Evolutionary conservation across 2,888 invertebrate species (phyloP).

Genomic region (Rhabditophanes sp.): DNA sequence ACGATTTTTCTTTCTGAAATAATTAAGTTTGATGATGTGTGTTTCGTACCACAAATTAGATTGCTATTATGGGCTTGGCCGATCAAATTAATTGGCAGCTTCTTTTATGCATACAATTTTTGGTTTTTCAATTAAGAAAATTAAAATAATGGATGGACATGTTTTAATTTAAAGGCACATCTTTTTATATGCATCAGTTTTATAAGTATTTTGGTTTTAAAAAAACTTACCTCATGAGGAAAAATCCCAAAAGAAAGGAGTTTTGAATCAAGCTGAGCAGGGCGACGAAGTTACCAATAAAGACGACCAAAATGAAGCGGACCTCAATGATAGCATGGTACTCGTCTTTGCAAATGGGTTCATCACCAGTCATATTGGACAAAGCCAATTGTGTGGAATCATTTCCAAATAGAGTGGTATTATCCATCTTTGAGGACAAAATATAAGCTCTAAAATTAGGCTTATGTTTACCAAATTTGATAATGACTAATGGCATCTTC

Average conservation of each 20-base stretch:
- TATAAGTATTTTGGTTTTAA: background rate
- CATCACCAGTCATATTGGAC: too few relatives aligned
- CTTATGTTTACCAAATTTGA: too few relatives aligned
- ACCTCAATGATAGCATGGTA: constrained; percentile 6
- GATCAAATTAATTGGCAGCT: background rate
- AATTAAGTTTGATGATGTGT: background rate
- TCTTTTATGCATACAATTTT: background rate
- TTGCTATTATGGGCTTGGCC: background rate
- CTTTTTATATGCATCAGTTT: constrained; percentile 4
- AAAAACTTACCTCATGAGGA: constrained; percentile 19
- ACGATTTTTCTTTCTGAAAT: constrained; percentile 22
- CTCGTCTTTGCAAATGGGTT: too few relatives aligned
- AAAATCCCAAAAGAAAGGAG: constrained; percentile 27
- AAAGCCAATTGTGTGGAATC: too few relatives aligned
- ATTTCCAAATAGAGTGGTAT: too few relatives aligned
- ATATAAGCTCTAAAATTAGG: too few relatives aligned
- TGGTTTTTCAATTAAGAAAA: constrained; percentile 1
- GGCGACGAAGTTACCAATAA: constrained; percentile 29
- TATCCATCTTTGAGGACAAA: too few relatives aligned
- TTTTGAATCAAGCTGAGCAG: constrained; percentile 30
- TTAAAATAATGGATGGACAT: constrained; percentile 2
- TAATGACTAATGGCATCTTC: too few relatives aligned
- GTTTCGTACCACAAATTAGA: constrained; percentile 7
- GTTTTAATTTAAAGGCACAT: constrained; percentile 3
- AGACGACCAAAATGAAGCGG: constrained; percentile 32